Evolutionary conservation across 2,113 vertebrate species (phyloP).

Genomic region (Nanorana parkeri): DNA sequence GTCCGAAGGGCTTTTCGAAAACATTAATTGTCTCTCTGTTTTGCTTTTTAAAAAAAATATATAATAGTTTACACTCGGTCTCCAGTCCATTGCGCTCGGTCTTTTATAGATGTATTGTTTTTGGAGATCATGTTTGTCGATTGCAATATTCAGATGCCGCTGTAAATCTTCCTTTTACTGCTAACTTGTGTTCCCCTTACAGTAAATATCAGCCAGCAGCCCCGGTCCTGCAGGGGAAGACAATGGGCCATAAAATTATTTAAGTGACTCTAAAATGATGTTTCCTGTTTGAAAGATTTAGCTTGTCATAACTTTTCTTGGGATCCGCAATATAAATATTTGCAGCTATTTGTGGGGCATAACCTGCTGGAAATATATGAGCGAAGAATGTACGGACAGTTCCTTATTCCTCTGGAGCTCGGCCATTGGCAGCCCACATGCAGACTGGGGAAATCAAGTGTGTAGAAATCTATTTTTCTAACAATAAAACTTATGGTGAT

Average conservation of each 20-base stretch:
- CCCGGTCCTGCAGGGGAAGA: slow-evolving; percentile 30
- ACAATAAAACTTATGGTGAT: too few species aligned
- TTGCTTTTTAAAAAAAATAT: not conserved
- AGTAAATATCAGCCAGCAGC: slow-evolving; percentile 45
- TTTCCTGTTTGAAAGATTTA: slow-evolving; percentile 55
- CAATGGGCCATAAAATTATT: slow-evolving; percentile 43
- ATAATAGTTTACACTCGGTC: slow-evolving; percentile 14
- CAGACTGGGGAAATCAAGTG: slow-evolving; percentile 5
- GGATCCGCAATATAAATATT: slow-evolving; percentile 43
- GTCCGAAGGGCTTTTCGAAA: not conserved
- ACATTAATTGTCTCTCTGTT: slow-evolving; percentile 15
- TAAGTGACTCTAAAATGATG: slow-evolving; percentile 45
- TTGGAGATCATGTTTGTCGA: slow-evolving; percentile 30
- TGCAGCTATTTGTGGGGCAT: slow-evolving; percentile 12
- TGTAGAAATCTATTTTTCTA: too few species aligned
- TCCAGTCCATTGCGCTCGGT: not conserved
- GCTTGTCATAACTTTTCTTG: slow-evolving; percentile 20
- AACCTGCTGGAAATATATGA: slow-evolving; percentile 43
- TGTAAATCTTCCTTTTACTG: slow-evolving; percentile 52
- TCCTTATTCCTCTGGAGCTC: slow-evolving; percentile 1
- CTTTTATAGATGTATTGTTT: slow-evolving; percentile 49
- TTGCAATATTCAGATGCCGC: slow-evolving; percentile 25
- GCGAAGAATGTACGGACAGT: not conserved
- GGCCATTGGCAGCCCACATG: not conserved
- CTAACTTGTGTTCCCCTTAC: slow-evolving; percentile 38